phyloP scores from a whole-genome alignment of 35 echinoderm and acorn worm genomes.

The Anneissia japonica region DNA sequence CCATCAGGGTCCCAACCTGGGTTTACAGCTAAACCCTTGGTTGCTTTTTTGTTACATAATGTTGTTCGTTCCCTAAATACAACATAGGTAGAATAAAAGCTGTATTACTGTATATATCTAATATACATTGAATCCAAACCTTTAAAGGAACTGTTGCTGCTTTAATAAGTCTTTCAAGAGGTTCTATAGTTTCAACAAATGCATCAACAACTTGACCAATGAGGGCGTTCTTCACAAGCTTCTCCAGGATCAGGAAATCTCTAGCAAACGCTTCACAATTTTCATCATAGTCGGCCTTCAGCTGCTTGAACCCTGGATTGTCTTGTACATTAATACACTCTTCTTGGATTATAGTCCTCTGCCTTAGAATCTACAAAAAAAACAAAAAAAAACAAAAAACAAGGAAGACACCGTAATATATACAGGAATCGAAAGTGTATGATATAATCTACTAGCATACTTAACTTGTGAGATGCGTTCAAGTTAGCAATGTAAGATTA shows the following conservation, averaged over 20 bases:
- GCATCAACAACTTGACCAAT: slow-evolving; percentile 64
- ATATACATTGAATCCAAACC: slow-evolving; percentile 33
- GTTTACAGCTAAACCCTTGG: no score
- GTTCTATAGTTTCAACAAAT: slow-evolving; percentile 77
- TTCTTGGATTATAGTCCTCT: slow-evolving; percentile 21
- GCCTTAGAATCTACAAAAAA: slow-evolving; percentile 38
- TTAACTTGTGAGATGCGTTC: no score
- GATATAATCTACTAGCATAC: no score
- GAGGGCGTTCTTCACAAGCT: slow-evolving; percentile 48
- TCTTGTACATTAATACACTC: slow-evolving; percentile 26
- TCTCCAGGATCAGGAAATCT: slow-evolving; percentile 61
- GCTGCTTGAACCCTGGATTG: slow-evolving; percentile 60
- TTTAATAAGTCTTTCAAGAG: slow-evolving; percentile 74
- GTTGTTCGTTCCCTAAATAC: no score
- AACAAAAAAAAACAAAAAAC: no score
- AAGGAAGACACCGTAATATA: no score
- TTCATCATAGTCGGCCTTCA: slow-evolving; percentile 49
- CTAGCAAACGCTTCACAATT: slow-evolving; percentile 69
- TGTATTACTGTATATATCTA: not conserved
- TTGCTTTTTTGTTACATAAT: no score
- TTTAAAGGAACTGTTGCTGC: slow-evolving; percentile 62
- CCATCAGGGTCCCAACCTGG: no score
- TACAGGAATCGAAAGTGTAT: no score
- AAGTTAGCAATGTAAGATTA: no score
- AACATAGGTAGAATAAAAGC: no score